Evolutionary conservation across 2,113 vertebrate species (phyloP), one percentile per base, ranked within the genome.

Genomic region (Cranoglanis bouderius): DNA sequence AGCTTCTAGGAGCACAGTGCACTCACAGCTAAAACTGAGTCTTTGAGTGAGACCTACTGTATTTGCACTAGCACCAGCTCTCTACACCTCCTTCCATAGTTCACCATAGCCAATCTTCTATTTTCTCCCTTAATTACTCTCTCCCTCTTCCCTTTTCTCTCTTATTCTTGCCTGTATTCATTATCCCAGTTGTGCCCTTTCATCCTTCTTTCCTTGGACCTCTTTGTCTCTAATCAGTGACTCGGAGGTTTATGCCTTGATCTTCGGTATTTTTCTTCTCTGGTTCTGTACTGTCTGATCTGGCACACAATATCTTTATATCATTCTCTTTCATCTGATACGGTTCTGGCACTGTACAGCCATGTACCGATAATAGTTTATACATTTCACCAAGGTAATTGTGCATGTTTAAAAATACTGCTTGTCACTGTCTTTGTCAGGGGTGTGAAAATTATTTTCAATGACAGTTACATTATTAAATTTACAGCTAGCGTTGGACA

Each of bases 11-110:
- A 80, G 43, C 61, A 55, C 46, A 29, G 32, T 80, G 88, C 67
- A 63, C 46, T 85, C 46, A 51, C 16, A 85, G 83, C 88, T 55
- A 75, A 81, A 63, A 89, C n/a, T 80, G 61, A 78, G 88, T 49
- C 53, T 85, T 55, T 55, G 26, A 89, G 35, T 19, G 46, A 53
- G 82, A 85, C 74, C 57, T 61, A 59, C 81, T 83, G 81, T 75
- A 75, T 59, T 88, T 77, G 83, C 51, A 57, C 87, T 57, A 77
- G 53, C 32, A 14, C 26, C 55, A 38, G 83, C 51, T 84, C 53
- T 84, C 35, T 40, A 13, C n/a, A 82, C 24, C 80, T 70, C n/a
- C 67, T 57, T 82, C 63, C 53, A 26, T 38, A 70, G 32, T 26
- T 57, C 65, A n/a, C 35, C 51, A 53, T 29, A 65, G 5, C 53